Base-by-base conservation (phyloP, 2,113 vertebrate species). In the Hepsetus odoe region DNA sequence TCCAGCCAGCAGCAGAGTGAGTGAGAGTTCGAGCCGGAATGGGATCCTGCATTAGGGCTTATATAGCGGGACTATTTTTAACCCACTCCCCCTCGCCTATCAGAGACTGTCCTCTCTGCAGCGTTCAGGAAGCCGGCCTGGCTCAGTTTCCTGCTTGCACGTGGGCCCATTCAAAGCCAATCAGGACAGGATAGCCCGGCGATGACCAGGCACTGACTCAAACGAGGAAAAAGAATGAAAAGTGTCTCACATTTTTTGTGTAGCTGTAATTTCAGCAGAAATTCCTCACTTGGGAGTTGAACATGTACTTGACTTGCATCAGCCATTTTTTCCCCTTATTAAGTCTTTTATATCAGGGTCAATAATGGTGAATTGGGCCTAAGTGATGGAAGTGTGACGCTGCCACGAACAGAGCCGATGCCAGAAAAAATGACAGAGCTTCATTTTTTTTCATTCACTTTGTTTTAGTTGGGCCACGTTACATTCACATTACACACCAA, bases 1-100 rank as follows among this genome's bases (percentile, higher is more conserved):
- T 77, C 79, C 69, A 81, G 81, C 56, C 83, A 80, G 84, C 84
- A 82, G 56, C 59, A 71, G 77, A 26, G 67, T 22, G 68, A 90
- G 86, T 81, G 7, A 79, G 82, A 24, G 85, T 89, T 77, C 90
- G 91, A 94, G 89, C 79, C 71, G 82, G 87, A 82, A 82, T 88
- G 90, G 90, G 93, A 94, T 93, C 91, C 87, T 89, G 83, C 26
- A 0, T 38, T 87, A 32, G 81, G 87, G 93, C 85, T 97, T 97
- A 94, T 96, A 96, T 97, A 97, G 93, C 87, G 6, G 85, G 82
- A 94, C 95, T 96, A 97, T 97, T 97, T 97, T 97, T 96, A 96
- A 94, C 94, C 93, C 92, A 85, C 94, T 93, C 78, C 82, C 92
- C 93, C 92, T 92, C 93, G 93, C 91, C 92, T 93, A 94, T 95